Evolutionary conservation across 2,113 vertebrate genomes (phyloP), one percentile per base, ranked within the genome.

Genomic region (Neogale vison): DNA sequence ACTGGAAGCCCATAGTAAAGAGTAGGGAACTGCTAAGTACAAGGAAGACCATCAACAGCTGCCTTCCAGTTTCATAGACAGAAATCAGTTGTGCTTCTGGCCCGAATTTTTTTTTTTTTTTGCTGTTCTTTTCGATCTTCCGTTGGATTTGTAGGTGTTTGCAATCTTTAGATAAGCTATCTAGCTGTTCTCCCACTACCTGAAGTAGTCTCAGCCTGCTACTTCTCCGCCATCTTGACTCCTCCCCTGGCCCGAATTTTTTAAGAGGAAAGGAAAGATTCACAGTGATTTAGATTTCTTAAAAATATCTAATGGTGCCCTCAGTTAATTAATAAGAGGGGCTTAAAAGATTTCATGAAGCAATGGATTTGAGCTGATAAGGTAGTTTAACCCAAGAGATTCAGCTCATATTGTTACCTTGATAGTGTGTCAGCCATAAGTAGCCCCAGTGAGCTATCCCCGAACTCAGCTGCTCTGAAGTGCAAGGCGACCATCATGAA

Each of bases 221-320:
- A 42, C 42, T 42, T 42, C 42, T 42, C 42, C 4, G 42, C 42
- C 42, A 42, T 42, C 42, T 42, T 42, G 42, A 42, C 42, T 42
- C 42, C 42, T 42, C 45, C 45, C 45, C 18, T 79, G 36, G 24
- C 24, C 13, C 13, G 57, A 24, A 88, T 36, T 92, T 84, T 90
- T 65, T 67, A 74, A 95, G 31, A 89, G n/a, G 81, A 95, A 94
- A 95, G 45, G n/a, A 88, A 90, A 90, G 39, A 74, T 42, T 92
- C 1, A 6, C 6, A 17, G 5, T 79, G 14, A 86, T 15, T 50
- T 72, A n/a, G 15, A 65, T 31, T 72, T 72, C 50, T 59, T 13
- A 0, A 59, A 83, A 96, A 92, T 74, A 47, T 45, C 11, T 85
- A 81, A 47, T 7, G 13, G 47, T 88, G 24, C 4, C 29, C 17